Conservation (phyloP, 53 echinoderm and acorn worm genomes). For the Paracentrotus lividus region DNA sequence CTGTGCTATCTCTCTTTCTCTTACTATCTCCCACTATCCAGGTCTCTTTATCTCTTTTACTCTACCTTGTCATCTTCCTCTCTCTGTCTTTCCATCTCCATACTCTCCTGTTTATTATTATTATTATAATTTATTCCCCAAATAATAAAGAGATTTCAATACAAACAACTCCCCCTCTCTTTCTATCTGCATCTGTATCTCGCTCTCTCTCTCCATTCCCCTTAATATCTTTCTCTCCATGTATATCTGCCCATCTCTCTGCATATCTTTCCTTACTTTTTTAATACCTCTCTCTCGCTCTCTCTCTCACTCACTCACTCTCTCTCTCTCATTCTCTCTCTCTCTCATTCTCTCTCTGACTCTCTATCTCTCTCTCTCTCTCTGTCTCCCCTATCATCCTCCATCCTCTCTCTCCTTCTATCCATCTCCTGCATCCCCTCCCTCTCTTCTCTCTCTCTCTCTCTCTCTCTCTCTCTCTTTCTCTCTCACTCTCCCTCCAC, state of each 20-base stretch:
- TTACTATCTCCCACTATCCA: background rate
- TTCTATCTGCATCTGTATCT: background rate
- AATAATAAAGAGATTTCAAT: too few species aligned
- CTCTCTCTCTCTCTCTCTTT: background rate
- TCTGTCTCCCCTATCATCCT: too few species aligned
- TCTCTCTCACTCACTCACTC: too few species aligned
- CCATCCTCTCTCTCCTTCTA: too few species aligned
- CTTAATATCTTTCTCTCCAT: background rate
- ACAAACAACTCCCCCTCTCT: slow-evolving; percentile 37
- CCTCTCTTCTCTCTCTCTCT: background rate
- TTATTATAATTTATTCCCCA: too few species aligned
- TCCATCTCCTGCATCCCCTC: background rate
- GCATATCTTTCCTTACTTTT: background rate
- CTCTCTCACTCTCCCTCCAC: background rate
- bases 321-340: too few species aligned
- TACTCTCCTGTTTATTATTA: too few species aligned
- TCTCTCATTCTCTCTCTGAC: too few species aligned
- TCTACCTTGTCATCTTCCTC: background rate
- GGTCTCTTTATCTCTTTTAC: background rate
- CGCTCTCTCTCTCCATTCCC: too few species aligned
- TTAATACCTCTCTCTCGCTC: too few species aligned
- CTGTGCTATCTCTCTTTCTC: background rate
- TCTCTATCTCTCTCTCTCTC: background rate
- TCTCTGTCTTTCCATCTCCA: background rate
- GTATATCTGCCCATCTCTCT: background rate